A percentile compares a stretch with the other conserved stretches of the same genome.
phyloP scores from a whole-genome alignment of 2,113 vertebrate genomes.

The Heliornis fulica region DNA sequence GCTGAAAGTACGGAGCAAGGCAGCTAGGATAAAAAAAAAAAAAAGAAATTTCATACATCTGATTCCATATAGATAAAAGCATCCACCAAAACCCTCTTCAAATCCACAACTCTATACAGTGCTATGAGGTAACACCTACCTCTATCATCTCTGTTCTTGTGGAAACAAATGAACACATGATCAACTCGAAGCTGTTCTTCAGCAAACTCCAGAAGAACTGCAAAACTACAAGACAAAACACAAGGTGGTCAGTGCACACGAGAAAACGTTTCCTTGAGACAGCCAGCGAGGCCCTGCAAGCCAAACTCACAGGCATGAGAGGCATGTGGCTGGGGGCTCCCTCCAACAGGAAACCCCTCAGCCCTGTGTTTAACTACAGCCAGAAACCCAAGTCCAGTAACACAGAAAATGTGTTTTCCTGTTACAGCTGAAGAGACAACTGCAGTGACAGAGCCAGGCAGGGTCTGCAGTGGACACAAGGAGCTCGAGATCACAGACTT shows the following conservation, averaged over 20 bases:
- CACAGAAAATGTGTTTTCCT: neutral
- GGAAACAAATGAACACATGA: slow-evolving; percentile 95
- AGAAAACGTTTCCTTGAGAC: neutral
- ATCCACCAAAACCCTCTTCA: neutral
- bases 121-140: slow-evolving; percentile 65
- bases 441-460: neutral
- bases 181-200: slow-evolving; percentile 91
- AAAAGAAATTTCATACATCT: neutral
- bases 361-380: neutral
- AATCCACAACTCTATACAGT: accelerated
- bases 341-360: neutral
- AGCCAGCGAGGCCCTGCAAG: accelerated
- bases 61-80: no score
- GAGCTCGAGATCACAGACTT: neutral
- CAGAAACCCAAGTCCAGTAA: neutral
- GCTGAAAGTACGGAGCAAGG: slow-evolving; percentile 94
- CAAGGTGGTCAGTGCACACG: accelerated
- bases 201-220: slow-evolving; percentile 92
- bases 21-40: slow-evolving; percentile 66
- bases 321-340: neutral
- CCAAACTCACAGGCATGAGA: no score
- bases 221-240: slow-evolving; percentile 76
- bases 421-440: neutral
- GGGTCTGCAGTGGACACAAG: neutral
- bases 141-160: slow-evolving; percentile 94